These are phyloP conservation scores for Cheilosia variabilis DNA, from an alignment of 2,888 invertebrate genomes.

Conservation along the genomic window DNA sequence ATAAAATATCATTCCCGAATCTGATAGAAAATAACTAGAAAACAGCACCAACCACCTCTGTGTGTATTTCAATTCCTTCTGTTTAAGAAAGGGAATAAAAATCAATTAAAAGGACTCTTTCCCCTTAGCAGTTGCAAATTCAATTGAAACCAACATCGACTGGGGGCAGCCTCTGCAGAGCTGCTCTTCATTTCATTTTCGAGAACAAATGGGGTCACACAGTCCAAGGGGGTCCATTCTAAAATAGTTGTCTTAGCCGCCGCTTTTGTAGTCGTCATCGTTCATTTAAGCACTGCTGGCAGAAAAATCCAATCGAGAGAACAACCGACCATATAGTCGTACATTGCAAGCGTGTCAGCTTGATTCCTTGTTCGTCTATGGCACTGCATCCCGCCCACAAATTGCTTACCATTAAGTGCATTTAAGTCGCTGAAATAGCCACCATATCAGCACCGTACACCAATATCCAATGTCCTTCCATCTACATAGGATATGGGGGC, in stretches of 20 bases:
- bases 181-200: conserved; percentile 44
- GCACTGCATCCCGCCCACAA: conserved; percentile 44
- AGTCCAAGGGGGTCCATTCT: conserved; percentile 5
- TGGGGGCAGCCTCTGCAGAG: conserved; percentile 15
- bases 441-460: conserved; percentile 20
- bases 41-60: neutral
- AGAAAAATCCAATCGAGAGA: conserved; percentile 35
- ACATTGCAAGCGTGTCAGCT: conserved; percentile 59
- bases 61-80: neutral
- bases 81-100: conserved; percentile 29
- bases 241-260: neutral
- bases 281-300: conserved; percentile 28
- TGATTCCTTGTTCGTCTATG: conserved; percentile 17
- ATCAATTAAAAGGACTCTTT: conserved; percentile 53
- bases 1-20: conserved; percentile 37
- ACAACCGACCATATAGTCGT: conserved; percentile 3
- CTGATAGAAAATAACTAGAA: neutral
- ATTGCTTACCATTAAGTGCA: conserved; percentile 74
- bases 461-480: conserved; percentile 17
- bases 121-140: conserved; percentile 38
- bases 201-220: conserved; percentile 29
- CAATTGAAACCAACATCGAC: conserved; percentile 55
- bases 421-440: conserved; percentile 65
- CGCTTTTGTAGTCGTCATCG: neutral
- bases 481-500: neutral